Base-by-base conservation (phyloP, 64 coral and sea anemone species). In the Stichodactyla helianthus region DNA sequence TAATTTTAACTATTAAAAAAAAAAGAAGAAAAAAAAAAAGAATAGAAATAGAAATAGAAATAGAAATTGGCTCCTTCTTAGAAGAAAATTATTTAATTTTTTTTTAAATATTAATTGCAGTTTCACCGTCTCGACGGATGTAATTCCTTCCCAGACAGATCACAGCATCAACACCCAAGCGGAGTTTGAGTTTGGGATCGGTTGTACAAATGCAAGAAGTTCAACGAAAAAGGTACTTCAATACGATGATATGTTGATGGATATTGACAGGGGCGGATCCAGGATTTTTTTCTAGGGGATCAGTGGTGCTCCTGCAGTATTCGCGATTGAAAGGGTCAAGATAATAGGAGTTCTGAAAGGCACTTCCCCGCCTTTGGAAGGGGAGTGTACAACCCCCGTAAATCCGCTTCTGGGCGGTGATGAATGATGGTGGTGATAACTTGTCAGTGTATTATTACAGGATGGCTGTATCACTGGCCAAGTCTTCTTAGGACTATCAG, bases 401-500 rank as follows among this genome's bases (percentile, higher is more conserved):
- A 59, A 12, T 59, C 56, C 5, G 15, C 56, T 12, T 59, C 15
- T 59, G 9, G 62, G 62, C 4, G 9, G 4, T 65, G 20, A n/a
- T 19, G 19, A 7, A 7, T 65, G 62, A 6, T 4, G 62, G 59
- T 60, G 14, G 13, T 60, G 9, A 60, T 60, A 15, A 17, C 13
- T 60, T 9, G 18, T 59, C 56, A 12, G 56, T 59, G 12, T 74
- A 31, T 74, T 79, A 20, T 86, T 35, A 13, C 88, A 98, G 90
- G 22, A 87, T 64, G 63, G 82, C 17, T 98, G 96, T 67, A 92
- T 98, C 53, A 94, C 93, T 52, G 96, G 93, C 0, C 88, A 94
- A 16, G 60, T 88, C 23, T 89, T 65, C 22, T 65, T 98, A 44
- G 96, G 96, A 19, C 57, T 98, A 18, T 98, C 96, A 11, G 85